A percentile compares a stretch with the other conserved stretches of the same genome.
phyloP scores from a whole-genome alignment of 2,888 invertebrate genomes.

The Drosophila yooni region DNA sequence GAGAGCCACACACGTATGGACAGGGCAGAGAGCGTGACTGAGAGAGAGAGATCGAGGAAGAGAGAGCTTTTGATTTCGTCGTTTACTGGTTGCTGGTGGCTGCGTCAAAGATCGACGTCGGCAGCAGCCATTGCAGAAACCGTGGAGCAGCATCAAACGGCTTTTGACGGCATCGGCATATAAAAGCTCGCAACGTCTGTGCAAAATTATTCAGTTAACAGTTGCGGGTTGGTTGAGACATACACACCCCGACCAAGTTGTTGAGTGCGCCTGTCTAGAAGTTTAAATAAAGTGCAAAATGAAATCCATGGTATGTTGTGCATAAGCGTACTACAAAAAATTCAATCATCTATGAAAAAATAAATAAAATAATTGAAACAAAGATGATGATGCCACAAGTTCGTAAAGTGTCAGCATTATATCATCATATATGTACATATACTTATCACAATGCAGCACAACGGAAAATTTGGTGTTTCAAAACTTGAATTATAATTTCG shows the following conservation, averaged over 20 bases:
- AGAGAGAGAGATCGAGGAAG: constrained; percentile 13
- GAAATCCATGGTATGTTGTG: constrained; percentile 85
- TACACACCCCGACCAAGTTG: constrained; percentile 76
- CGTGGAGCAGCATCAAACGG: constrained; percentile 54
- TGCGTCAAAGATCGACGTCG: constrained; percentile 43
- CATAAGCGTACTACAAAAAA: constrained; percentile 47
- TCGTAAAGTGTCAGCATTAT: constrained; percentile 38
- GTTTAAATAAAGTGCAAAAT: constrained; percentile 78
- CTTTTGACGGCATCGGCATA: constrained; percentile 70
- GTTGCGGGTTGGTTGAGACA: constrained; percentile 84
- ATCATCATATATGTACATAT: constrained; percentile 10
- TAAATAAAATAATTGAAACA: constrained; percentile 8
- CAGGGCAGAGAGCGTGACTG: neutral
- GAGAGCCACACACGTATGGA: constrained; percentile 23
- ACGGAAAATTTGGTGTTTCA: constrained; percentile 31
- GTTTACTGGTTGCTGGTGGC: constrained; percentile 56
- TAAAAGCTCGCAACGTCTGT: constrained; percentile 84
- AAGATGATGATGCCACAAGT: constrained; percentile 24
- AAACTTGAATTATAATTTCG: constrained; percentile 9
- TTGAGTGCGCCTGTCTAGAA: constrained; percentile 61
- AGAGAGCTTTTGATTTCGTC: neutral
- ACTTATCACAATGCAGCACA: constrained; percentile 11
- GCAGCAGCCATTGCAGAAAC: constrained; percentile 54
- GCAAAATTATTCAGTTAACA: constrained; percentile 85
- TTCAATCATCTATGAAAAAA: constrained; percentile 8